Base-by-base conservation (phyloP, 2,113 vertebrate genomes). In the Mirza zaza region DNA sequence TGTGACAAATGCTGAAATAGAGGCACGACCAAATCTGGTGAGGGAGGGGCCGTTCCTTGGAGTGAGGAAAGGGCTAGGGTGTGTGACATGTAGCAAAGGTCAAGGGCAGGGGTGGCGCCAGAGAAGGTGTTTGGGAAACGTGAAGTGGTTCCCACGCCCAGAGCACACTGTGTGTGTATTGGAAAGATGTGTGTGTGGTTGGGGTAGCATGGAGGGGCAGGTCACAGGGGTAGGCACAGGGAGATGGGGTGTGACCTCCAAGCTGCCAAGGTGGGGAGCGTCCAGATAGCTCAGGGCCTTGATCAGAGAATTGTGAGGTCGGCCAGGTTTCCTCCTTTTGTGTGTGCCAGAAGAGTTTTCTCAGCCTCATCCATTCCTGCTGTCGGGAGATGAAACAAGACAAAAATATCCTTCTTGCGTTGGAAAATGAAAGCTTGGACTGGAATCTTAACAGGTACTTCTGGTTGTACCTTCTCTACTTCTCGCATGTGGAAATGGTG, bases 311-410 rank as follows among this genome's bases (percentile, higher is more conserved):
- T 27, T 73, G 71, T 34, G 91, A 97, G 96, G 91, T 67, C 18
- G 0, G n/a, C 68, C 95, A 61, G 80, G 87, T 92, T 96, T 97
- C 75, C 92, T 97, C 61, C 57, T 67, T 59, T 89, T 70, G 3
- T 80, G 88, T 90, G 81, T 97, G 73, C 84, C 87, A 36, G 75
- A 87, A 79, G 17, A 68, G 32, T 59, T 97, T 96, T 75, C 61
- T 79, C 59, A 75, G 89, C 0, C 4, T 36, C 84, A 55, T 97
- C 77, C 70, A n/a, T 91, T 90, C 96, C 94, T 96, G 96, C 89
- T 95, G 93, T 93, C 95, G 96, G 97, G 96, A 98, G 97, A 96
- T 48, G 57, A 95, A 71, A 94, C 0, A 85, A 61, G 83, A 97
- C 91, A 97, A 97, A 71, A 95, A 81, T 93, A 94, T 96, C 97